Evolutionary conservation across 2,888 invertebrate species (phyloP).

Genomic region (Abscondita cerata): DNA sequence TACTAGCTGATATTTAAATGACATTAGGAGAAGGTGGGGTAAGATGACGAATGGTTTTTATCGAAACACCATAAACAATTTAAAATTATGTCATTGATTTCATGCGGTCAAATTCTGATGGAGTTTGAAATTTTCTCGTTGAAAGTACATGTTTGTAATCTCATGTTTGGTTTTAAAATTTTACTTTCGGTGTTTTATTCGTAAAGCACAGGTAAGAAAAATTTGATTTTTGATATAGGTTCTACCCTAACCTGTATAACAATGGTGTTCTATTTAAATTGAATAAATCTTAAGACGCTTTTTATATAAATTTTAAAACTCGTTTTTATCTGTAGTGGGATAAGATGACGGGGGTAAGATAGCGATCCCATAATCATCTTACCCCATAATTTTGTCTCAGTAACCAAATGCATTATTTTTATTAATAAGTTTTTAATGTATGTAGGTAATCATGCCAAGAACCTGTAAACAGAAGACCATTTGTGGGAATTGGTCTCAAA

Average conservation of each 20-base stretch:
- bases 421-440: too few relatives aligned
- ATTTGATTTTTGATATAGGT: conserved; percentile 1
- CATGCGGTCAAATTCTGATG: not conserved
- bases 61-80: too few relatives aligned
- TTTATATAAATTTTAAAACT: too few relatives aligned
- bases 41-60: not conserved
- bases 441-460: too few relatives aligned
- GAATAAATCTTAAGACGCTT: not conserved
- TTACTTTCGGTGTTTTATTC: not conserved
- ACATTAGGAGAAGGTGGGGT: not conserved
- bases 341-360: too few relatives aligned
- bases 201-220: conserved; percentile 1
- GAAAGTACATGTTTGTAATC: too few relatives aligned
- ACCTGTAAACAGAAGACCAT: too few relatives aligned
- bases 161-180: conserved; percentile 2
- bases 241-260: conserved; percentile 4
- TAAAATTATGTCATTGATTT: conserved; percentile 1
- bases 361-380: too few relatives aligned
- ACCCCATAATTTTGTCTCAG: too few relatives aligned
- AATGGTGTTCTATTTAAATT: not conserved
- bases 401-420: too few relatives aligned
- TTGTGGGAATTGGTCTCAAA: not conserved
- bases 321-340: too few relatives aligned
- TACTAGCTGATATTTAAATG: too few relatives aligned
- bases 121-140: conserved; percentile 3